Conservation (phyloP, 2,113 vertebrate genomes). For the Tenrec ecaudatus region DNA sequence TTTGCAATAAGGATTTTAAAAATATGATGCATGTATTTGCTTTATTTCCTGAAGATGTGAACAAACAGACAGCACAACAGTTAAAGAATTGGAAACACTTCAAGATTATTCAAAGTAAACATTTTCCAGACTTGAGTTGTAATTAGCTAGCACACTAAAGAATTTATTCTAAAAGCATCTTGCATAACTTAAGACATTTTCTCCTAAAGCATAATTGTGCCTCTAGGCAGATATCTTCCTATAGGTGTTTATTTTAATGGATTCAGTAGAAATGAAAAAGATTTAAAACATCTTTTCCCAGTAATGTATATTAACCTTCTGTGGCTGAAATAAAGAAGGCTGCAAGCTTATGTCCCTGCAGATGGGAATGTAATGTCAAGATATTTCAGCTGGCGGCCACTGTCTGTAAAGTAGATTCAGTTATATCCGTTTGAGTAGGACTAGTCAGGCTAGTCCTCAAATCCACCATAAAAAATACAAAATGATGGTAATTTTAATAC, state of each 20-base stretch:
- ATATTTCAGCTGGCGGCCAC: slow-evolving; percentile 1
- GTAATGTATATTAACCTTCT: slow-evolving; percentile 69
- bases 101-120: slow-evolving; percentile 48
- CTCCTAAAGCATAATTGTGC: slow-evolving; percentile 61
- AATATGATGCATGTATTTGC: slow-evolving; percentile 11
- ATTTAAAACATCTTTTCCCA: background rate
- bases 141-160: slow-evolving; percentile 69
- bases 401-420: slow-evolving; percentile 16
- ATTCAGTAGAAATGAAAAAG: slow-evolving; percentile 65
- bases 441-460: background rate
- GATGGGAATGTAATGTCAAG: slow-evolving; percentile 3
- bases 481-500: background rate
- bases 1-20: background rate
- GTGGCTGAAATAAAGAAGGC: background rate
- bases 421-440: slow-evolving; percentile 3
- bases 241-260: slow-evolving; percentile 65
- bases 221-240: slow-evolving; percentile 49
- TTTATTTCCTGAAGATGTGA: slow-evolving; percentile 54
- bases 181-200: slow-evolving; percentile 67
- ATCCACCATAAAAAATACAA: background rate
- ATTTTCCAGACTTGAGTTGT: slow-evolving; percentile 19
- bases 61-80: slow-evolving; percentile 38
- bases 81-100: slow-evolving; percentile 59
- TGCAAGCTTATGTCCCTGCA: slow-evolving; percentile 64
- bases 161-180: slow-evolving; percentile 55